phyloP scores from a whole-genome alignment of 2,888 invertebrate genomes.

The Drosophila demipolita region DNA sequence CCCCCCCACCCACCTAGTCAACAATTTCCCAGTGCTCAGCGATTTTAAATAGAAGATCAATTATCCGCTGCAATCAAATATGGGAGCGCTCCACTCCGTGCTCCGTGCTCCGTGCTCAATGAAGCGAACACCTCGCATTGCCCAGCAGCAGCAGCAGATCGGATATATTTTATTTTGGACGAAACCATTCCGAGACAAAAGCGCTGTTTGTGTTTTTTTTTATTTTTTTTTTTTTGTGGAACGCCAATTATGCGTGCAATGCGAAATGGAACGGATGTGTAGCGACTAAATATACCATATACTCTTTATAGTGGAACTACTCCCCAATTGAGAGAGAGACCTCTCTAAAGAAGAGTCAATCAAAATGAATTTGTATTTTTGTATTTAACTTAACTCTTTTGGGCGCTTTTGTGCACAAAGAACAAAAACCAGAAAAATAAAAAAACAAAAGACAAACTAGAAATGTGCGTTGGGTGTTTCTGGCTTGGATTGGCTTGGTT shows the following conservation, averaged over 20 bases:
- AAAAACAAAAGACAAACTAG: neutral
- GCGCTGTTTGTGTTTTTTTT: slow-evolving; percentile 27
- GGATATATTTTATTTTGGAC: slow-evolving; percentile 30
- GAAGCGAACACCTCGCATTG: slow-evolving; percentile 54
- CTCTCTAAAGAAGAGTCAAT: slow-evolving; percentile 56
- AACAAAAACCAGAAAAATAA: slow-evolving; percentile 45
- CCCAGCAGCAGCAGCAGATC: slow-evolving; percentile 1
- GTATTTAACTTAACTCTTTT: slow-evolving; percentile 41
- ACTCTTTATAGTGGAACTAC: slow-evolving; percentile 18
- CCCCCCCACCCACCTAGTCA: neutral
- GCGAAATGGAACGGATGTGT: slow-evolving; percentile 76
- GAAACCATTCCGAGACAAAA: slow-evolving; percentile 44
- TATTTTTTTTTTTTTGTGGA: slow-evolving; percentile 52
- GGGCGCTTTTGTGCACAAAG: slow-evolving; percentile 32
- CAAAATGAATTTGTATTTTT: slow-evolving; percentile 46
- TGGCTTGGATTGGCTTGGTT: slow-evolving; percentile 26
- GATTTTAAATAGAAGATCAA: slow-evolving; percentile 77
- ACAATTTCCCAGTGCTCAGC: slow-evolving; percentile 35
- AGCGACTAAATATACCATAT: slow-evolving; percentile 67
- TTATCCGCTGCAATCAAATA: slow-evolving; percentile 68
- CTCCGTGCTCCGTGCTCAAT: slow-evolving; percentile 61
- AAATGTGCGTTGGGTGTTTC: slow-evolving; percentile 51
- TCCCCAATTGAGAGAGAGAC: slow-evolving; percentile 17
- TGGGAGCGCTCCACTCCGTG: slow-evolving; percentile 51
- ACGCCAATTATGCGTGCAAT: slow-evolving; percentile 80